Percentiles rank a stretch among this genome's conserved stretches.
Evolutionary conservation across 2,113 vertebrate species (phyloP).

Genomic region (Pelecanoides urinatrix): DNA sequence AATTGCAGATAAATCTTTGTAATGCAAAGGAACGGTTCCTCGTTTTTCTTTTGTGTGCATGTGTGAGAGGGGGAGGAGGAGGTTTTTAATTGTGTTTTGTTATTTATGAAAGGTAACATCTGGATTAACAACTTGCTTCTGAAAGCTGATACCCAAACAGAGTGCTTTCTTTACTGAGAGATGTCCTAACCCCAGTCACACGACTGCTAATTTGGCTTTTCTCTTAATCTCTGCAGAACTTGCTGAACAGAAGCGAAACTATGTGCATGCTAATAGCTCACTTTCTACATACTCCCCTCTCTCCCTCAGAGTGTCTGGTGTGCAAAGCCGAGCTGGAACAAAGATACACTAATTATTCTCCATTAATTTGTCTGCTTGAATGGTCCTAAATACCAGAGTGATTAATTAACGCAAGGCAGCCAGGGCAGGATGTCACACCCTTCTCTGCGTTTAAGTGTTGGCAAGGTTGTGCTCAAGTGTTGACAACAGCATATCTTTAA

Average conservation of each 20-base stretch:
- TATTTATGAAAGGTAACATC: constrained; percentile 67
- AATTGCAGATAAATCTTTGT: neutral
- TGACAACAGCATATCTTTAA: constrained; percentile 86
- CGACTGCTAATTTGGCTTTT: constrained; percentile 83
- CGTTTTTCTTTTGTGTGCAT: neutral
- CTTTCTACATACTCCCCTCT: constrained; percentile 81
- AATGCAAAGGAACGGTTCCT: neutral
- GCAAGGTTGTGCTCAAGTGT: constrained; percentile 85
- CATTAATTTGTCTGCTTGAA: constrained; percentile 93
- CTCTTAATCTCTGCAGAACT: constrained; percentile 82
- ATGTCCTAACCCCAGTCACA: constrained; percentile 81
- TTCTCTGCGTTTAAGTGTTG: constrained; percentile 82
- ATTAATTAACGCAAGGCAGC: constrained; percentile 92
- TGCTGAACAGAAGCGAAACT: constrained; percentile 79
- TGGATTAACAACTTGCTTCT: constrained; percentile 71
- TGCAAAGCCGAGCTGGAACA: constrained; percentile 85
- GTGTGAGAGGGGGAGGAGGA: neutral
- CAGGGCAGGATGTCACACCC: constrained; percentile 93
- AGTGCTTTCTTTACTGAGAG: constrained; percentile 72
- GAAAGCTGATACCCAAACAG: constrained; percentile 78
- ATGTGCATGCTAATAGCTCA: constrained; percentile 90
- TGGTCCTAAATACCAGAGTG: constrained; percentile 94
- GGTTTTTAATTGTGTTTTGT: constrained; percentile 68
- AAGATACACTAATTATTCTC: constrained; percentile 96
- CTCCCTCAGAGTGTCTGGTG: constrained; percentile 77